phyloP scores from a whole-genome alignment of 2,797 vertebrate species.

The Lacerta agilis region DNA sequence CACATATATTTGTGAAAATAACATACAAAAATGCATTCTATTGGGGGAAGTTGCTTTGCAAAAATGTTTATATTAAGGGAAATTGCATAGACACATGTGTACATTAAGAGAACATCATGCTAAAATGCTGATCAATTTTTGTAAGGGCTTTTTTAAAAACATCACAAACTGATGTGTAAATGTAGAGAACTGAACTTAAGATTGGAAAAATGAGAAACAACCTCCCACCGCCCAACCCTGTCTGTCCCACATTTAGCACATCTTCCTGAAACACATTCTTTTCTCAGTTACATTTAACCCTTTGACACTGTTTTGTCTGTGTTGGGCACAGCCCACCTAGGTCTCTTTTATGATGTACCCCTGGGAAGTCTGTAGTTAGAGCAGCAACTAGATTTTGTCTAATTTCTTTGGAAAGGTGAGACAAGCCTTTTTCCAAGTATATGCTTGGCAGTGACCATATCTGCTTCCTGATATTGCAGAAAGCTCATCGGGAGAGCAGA shows the following conservation, averaged over 20 bases:
- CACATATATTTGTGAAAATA: too few relatives aligned
- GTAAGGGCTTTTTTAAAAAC: too few relatives aligned
- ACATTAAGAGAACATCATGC: too few relatives aligned
- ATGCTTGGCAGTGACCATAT: background rate
- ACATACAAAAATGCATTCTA: too few relatives aligned
- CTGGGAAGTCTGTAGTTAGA: background rate
- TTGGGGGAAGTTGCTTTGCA: too few relatives aligned
- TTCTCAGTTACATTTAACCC: background rate
- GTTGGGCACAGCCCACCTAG: background rate
- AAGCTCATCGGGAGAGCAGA: slow-evolving; percentile 12
- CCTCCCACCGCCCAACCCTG: too few relatives aligned
- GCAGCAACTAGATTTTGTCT: slow-evolving; percentile 10
- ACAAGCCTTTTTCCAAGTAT: background rate
- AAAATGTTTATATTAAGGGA: too few relatives aligned
- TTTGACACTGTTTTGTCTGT: background rate
- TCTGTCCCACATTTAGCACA: background rate
- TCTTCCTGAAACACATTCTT: background rate
- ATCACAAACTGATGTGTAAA: too few relatives aligned
- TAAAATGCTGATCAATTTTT: too few relatives aligned
- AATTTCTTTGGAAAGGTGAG: background rate
- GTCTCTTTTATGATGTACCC: slow-evolving; percentile 17
- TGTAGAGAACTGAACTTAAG: too few relatives aligned
- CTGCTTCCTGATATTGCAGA: slow-evolving; percentile 18
- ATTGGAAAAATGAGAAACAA: too few relatives aligned
- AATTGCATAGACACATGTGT: too few relatives aligned